Percentiles rank a stretch among this genome's conserved stretches.
Evolutionary conservation across 2,888 invertebrate species (phyloP).

Genomic region (Drosophila melanocephala): DNA sequence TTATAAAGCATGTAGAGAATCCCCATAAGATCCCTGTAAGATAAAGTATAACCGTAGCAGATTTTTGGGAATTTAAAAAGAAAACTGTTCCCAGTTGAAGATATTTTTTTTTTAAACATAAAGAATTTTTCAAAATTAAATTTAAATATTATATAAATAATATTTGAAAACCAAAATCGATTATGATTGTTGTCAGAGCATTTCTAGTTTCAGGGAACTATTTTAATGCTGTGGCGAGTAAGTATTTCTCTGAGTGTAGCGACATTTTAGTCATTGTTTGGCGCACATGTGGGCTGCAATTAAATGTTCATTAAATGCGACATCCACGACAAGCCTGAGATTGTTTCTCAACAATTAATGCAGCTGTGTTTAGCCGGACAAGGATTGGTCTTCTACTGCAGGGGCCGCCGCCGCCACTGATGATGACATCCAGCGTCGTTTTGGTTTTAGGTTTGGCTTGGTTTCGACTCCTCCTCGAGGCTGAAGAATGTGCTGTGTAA

Average conservation of each 20-base stretch:
- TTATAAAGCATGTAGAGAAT: background rate
- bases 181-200: background rate
- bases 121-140: background rate
- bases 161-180: background rate
- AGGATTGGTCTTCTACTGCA: constrained; percentile 38
- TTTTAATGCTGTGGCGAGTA: accelerated
- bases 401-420: constrained; percentile 48
- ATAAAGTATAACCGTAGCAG: background rate
- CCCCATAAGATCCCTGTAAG: background rate
- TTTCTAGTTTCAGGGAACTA: background rate
- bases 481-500: constrained; percentile 72
- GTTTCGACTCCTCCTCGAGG: constrained; percentile 1
- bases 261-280: constrained; percentile 58
- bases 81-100: background rate
- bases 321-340: constrained; percentile 65
- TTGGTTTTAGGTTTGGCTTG: background rate
- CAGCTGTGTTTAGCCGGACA: constrained; percentile 20
- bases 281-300: constrained; percentile 75
- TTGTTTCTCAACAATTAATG: constrained; percentile 70
- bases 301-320: constrained; percentile 80
- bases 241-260: background rate
- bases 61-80: accelerated
- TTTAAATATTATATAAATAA: background rate
- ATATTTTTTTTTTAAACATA: background rate
- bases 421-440: constrained; percentile 68